A percentile compares a stretch with the other conserved stretches of the same genome.
Evolutionary conservation across 2,888 invertebrate genomes (phyloP).

Genomic region (Torymus auratus): DNA sequence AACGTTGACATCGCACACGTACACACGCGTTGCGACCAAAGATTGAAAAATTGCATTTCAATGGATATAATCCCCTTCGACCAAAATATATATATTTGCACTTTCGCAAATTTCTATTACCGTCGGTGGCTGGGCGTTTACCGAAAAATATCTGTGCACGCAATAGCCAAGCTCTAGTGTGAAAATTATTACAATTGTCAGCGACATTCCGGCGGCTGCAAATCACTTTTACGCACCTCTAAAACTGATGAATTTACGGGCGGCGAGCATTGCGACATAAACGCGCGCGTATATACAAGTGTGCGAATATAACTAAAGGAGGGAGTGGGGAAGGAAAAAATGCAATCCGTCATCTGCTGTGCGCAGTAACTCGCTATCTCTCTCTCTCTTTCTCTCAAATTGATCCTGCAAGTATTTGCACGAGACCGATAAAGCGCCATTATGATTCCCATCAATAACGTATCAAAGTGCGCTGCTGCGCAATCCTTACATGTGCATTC

Average conservation of each 20-base stretch:
- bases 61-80: constrained; percentile 19
- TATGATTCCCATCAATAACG: constrained; percentile 42
- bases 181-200: background rate
- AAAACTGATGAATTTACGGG: constrained; percentile 38
- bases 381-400: constrained; percentile 3
- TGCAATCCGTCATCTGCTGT: constrained; percentile 20
- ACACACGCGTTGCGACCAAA: background rate
- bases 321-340: background rate
- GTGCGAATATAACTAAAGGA: too few relatives aligned
- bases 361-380: constrained; percentile 4
- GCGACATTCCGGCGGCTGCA: background rate
- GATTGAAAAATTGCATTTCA: constrained; percentile 13
- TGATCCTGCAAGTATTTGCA: background rate
- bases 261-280: constrained; percentile 33
- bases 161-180: background rate
- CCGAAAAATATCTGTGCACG: background rate
- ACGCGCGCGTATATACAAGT: background rate
- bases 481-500: constrained; percentile 17
- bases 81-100: constrained; percentile 17
- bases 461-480: constrained; percentile 12
- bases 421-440: constrained; percentile 7
- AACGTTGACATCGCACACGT: constrained; percentile 21
- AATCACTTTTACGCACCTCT: constrained; percentile 22
- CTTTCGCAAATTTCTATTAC: constrained; percentile 4
- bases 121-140: constrained; percentile 4